Evolutionary conservation across 2,113 vertebrate species (phyloP), one percentile per base, ranked within the genome.

Genomic region (Python bivittatus): DNA sequence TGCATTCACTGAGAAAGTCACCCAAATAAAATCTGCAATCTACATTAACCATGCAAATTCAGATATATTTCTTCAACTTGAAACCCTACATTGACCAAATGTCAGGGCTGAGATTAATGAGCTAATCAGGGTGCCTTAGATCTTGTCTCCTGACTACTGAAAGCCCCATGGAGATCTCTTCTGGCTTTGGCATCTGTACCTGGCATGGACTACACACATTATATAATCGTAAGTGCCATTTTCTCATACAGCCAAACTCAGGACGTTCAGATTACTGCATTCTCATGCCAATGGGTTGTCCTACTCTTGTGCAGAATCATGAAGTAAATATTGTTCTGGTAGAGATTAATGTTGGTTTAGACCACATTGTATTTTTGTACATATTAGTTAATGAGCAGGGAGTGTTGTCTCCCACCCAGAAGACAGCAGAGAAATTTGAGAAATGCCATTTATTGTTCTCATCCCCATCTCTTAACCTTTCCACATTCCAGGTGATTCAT

Each of bases 401-500:
- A 27, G n/a, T 2, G 7, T 56, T 86, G n/a, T 53, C 61, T 88
- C 29, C 25, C 13, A 12, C 38, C 44, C 27, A 44, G 1, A 10
- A 4, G 10, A 88, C 83, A 52, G 13, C 29, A 38, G 10, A 20
- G 17, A 11, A 15, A 15, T 42, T 93, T 84, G 87, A 88, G 33
- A 88, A 33, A 86, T 38, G 11, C 9, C 79, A 42, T 42, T n/a
- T 56, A n/a, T 92, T 13, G 6, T 38, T 2, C 20, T 25, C 42
- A 20, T 87, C 88, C 29, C 22, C 1, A 3, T 48, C 15, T 3
- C 2, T 4, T 38, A 90, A 90, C 0, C 60, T 87, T 20, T 84
- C 79, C 10, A 33, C 29, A 86, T 33, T 84, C 27, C 92, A 99
- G 99, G 99, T 95, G 99, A 99, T 94, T 99, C 99, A 0, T 99